Evolutionary conservation across 2,888 invertebrate species (phyloP).

Genomic region (Nephrotoma guestfalica): DNA sequence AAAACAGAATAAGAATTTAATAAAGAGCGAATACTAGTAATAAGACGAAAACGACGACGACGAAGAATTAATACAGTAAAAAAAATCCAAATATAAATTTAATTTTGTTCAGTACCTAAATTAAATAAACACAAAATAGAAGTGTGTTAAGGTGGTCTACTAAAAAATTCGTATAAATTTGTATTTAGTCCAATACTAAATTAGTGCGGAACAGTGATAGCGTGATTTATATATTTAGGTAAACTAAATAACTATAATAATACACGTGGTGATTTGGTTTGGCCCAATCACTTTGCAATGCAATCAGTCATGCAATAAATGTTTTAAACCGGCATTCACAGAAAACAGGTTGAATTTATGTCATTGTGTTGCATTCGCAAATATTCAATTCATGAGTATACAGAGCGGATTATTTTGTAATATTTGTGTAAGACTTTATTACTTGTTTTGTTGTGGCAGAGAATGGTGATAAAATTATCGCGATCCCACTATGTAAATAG

Average conservation of each 20-base stretch:
- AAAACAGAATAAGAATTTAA: not conserved
- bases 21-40: not conserved
- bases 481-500: not conserved
- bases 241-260: not conserved
- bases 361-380: not conserved
- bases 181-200: not conserved
- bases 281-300: not conserved
- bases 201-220: not conserved
- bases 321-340: not conserved
- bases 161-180: not conserved
- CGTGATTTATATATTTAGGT: not conserved
- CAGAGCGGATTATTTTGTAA: not conserved
- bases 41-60: not conserved
- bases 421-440: not conserved
- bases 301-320: not conserved
- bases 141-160: conserved; percentile 9
- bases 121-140: not conserved
- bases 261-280: not conserved
- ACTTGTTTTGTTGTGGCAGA: not conserved
- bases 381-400: not conserved
- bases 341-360: not conserved
- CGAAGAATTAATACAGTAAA: not conserved
- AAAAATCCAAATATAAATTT: not conserved
- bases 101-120: not conserved
- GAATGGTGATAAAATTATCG: not conserved